Percentiles rank a stretch among this genome's conserved stretches.
phyloP scores from a whole-genome alignment of 2,797 vertebrate genomes.

The Nannoperca obscura region DNA sequence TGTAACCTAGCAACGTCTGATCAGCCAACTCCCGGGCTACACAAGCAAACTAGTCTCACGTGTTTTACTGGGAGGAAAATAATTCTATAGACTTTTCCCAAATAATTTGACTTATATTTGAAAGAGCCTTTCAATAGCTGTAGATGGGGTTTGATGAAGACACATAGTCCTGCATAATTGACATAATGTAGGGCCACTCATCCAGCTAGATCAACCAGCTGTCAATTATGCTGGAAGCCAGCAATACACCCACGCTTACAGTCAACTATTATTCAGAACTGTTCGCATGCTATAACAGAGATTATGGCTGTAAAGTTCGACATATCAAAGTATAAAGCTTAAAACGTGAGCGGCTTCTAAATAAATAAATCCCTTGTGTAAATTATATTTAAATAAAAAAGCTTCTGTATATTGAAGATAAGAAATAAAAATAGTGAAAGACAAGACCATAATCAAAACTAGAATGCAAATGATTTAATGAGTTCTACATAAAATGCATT shows the following conservation, averaged over 20 bases:
- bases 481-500: background rate
- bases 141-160: background rate
- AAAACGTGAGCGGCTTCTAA: background rate
- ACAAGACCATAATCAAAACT: background rate
- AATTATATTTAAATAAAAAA: background rate
- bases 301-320: background rate
- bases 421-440: background rate
- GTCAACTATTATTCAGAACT: background rate
- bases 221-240: background rate
- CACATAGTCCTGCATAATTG: background rate
- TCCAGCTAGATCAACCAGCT: background rate
- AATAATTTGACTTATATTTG: background rate
- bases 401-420: background rate
- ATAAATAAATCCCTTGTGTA: background rate
- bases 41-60: background rate
- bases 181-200: background rate
- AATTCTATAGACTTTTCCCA: background rate
- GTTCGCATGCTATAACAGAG: background rate
- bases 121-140: background rate
- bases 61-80: background rate
- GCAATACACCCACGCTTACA: background rate
- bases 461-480: background rate
- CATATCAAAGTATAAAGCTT: background rate
- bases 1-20: slow-evolving; percentile 41
- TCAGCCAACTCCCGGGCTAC: background rate